Percentiles rank a stretch among this genome's conserved stretches.
Evolutionary conservation across 2,797 vertebrate species (phyloP).

Genomic region (Helarctos malayanus): DNA sequence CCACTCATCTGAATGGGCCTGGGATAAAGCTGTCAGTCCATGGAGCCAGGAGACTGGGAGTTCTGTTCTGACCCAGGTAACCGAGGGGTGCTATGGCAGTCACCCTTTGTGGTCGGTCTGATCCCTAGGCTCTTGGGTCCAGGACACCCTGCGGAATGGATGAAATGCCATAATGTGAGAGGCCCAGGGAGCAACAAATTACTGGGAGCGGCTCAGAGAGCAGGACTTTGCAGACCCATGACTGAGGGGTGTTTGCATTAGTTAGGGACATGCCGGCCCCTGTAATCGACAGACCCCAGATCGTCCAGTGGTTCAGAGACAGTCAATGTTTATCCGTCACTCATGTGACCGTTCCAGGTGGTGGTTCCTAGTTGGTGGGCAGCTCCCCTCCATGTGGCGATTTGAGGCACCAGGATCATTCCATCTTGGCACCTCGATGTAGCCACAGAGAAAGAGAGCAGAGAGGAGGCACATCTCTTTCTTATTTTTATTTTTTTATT

Average conservation of each 20-base stretch:
- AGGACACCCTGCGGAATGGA: not conserved
- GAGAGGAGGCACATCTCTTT: not conserved
- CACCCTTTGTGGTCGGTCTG: not conserved
- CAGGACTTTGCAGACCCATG: not conserved
- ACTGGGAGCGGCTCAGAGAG: not conserved
- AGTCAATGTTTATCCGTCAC: not conserved
- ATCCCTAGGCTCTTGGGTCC: not conserved
- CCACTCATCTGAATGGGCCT: constrained; percentile 74
- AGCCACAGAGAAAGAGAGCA: not conserved
- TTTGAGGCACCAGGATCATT: not conserved
- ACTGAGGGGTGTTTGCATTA: not conserved
- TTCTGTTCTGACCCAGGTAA: accelerated
- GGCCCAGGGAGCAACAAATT: not conserved
- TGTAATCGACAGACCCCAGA: not conserved
- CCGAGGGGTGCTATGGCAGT: not conserved
- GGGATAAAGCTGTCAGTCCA: constrained; percentile 68
- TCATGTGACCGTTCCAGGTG: not conserved
- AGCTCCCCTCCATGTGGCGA: not conserved
- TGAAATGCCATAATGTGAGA: not conserved
- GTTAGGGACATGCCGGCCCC: not conserved
- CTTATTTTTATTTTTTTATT: not conserved
- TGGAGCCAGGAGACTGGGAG: not conserved
- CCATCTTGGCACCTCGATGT: not conserved
- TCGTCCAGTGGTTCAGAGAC: not conserved
- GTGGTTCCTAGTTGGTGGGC: not conserved